Conservation (phyloP, 2,888 invertebrate species). For the Zootermopsis nevadensis region DNA sequence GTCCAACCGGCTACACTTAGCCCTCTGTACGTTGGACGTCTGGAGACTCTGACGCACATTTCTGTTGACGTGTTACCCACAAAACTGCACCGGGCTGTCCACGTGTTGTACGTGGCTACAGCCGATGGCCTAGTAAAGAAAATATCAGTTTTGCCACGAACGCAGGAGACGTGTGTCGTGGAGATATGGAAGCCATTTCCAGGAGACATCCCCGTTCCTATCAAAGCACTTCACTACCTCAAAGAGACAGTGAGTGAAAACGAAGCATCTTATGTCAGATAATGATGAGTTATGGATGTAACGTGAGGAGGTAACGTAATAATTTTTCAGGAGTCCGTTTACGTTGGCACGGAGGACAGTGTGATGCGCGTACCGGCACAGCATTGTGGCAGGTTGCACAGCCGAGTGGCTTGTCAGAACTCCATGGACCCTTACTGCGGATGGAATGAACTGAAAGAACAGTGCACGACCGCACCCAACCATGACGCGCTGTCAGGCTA, state of each 20-base stretch:
- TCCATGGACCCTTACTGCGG: slow-evolving; percentile 96
- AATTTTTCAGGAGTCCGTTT: slow-evolving; percentile 63
- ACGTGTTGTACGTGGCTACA: slow-evolving; percentile 86
- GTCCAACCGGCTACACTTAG: slow-evolving; percentile 78
- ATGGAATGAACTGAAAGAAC: slow-evolving; percentile 83
- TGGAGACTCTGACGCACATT: slow-evolving; percentile 79
- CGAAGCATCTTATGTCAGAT: neutral
- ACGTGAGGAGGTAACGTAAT: too few relatives aligned
- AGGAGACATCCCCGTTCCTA: slow-evolving; percentile 66
- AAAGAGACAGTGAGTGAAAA: slow-evolving; percentile 75
- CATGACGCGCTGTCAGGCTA: slow-evolving; percentile 71
- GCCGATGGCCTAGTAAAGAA: slow-evolving; percentile 81
- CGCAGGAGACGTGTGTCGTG: slow-evolving; percentile 81
- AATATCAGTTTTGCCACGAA: slow-evolving; percentile 77
- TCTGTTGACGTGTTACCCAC: slow-evolving; percentile 85
- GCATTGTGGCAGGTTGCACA: slow-evolving; percentile 80
- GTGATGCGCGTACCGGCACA: slow-evolving; percentile 80
- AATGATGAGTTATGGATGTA: too few relatives aligned
- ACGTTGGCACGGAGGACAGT: slow-evolving; percentile 76
- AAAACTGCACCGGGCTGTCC: slow-evolving; percentile 74
- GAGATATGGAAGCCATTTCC: slow-evolving; percentile 83
- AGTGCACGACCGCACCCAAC: slow-evolving; percentile 78
- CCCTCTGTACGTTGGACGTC: slow-evolving; percentile 77
- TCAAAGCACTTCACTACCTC: slow-evolving; percentile 80
- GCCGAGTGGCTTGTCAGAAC: slow-evolving; percentile 78